Evolutionary conservation across 1,140 invertebrate species (phyloP), one percentile per base, ranked within the genome.

Genomic region (Drosophila ananassae): DNA sequence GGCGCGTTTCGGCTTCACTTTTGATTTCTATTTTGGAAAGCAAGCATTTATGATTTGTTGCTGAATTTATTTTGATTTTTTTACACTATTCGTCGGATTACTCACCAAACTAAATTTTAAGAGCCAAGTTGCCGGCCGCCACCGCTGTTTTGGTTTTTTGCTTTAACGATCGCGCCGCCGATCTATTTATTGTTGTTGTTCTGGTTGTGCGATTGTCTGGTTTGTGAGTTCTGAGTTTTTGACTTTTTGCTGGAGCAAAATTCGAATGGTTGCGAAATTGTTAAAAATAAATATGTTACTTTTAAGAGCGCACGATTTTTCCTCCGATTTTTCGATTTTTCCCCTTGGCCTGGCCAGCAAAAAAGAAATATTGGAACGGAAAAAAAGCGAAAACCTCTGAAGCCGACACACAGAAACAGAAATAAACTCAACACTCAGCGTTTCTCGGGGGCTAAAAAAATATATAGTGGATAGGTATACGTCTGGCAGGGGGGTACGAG

Each of bases 261-360:
- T 84, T 77, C 51, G 60, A 85, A 87, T 78, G 81, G 73, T 85
- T 85, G 82, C 81, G 82, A 85, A 85, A 85, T 85, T 80, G 56
- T 87, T 85, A 87, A 81, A 85, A 85, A 85, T 85, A 85, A 85
- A 85, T 87, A 81, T 87, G 74, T 80, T 82, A 77, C 79, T 82
- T 74, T 37, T 74, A 32, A 69, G 60, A 75, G 67, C 60, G 81
- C 81, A 85, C 73, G 62, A 85, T 73, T 69, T 69, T 77, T 76
- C 58, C 54, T 28, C 58, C 39, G 39, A 44, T 44, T 44, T 17
- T 50, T 13, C 41, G 10, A 41, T 64, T 30, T 32, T 17, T 21
- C 17, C 4, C n/a, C 10, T 6, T 41, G n/a, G 24, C 25, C 32
- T 77, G 73, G 58, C 47, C 73, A 50, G 37, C 53, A 61, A 34